Base-by-base conservation (phyloP, 1,140 invertebrate genomes). In the Cotesia vestalis region DNA sequence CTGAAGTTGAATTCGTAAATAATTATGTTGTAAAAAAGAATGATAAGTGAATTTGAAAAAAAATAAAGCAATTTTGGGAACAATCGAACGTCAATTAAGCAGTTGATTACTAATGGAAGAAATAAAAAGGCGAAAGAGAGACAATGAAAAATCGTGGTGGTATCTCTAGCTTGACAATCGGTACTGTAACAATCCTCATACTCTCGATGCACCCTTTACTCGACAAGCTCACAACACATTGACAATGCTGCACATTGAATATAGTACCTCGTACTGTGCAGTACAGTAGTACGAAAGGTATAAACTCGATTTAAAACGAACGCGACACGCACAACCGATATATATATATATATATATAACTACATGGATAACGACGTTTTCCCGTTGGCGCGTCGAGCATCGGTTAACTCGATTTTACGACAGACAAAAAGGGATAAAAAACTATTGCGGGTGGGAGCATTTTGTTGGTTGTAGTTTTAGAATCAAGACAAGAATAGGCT, bases 301-400 rank as follows among this genome's bases (percentile, higher is more conserved):
- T 75, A 81, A 85, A 84, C 78, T 85, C 81, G 79, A 85, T 85
- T 85, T 83, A 82, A 79, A 83, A 76, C 75, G 81, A 80, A 81
- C 81, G 78, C 83, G 83, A 81, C 81, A 85, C 82, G 83, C 82
- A 84, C 76, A 72, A 78, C 66, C 80, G 79, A 82, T 11, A 46
- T 27, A 27, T 2, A 27, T 27, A 27, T 11, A 46, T 9, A 46
- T 46, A 40, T 40, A 46, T 84, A 82, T 85, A 85, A 85, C 83
- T 78, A 77, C 81, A 80, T 73, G 79, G 82, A 83, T 85, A 85
- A 85, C 82, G 81, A 84, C 83, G 81, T 84, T 85, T 83, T 78
- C 79, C 76, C 78, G 80, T 83, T 83, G 83, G 77, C 79, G 81
- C 82, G 83, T 81, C 79, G 78, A 82, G 81, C 80, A 83, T 78